Base-by-base conservation (phyloP, 2,113 vertebrate genomes). In the Sigmodon hispidus region DNA sequence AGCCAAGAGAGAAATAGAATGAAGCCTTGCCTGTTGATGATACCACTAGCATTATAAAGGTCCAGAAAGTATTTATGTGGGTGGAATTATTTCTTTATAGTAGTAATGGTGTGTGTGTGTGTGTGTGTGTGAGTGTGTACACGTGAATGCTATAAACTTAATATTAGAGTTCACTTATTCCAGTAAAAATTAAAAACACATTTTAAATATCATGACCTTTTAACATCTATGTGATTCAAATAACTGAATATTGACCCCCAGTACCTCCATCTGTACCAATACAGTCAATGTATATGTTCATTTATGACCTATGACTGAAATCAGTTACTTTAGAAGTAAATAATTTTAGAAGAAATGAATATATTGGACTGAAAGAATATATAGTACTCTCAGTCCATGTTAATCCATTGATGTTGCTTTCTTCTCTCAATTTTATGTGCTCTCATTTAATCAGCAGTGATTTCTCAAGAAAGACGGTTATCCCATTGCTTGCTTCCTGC, bases 291-390 rank as follows among this genome's bases (percentile, higher is more conserved):
- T 88, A 65, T 3, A 48, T 43, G 92, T 86, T 34, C n/a, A 43
- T 29, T 84, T 85, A 57, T 9, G 5, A 94, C 1, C 4, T 73
- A 43, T 89, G 48, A n/a, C n/a, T 72, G 16, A 63, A 61, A 75
- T 43, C 76, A 90, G 57, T 95, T 85, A 67, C 31, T 86, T 96
- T 93, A 90, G 34, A 93, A 93, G 36, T 40, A 43, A 88, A 24
- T 73, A 81, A 76, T 40, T 45, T 29, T 76, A 45, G 43, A 94
- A 87, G 72, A 69, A 88, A 92, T 89, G 43, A 94, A 83, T 67
- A 29, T 34, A 80, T 8, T 3, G 12, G 22, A 48, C 50, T 81
- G 55, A 91, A 43, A 94, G 70, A n/a, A 87, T 48, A 91, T 83
- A 93, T 6, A 63, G 22, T 93, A 91, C 26, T 93, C 50, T 77